phyloP scores from a whole-genome alignment of 1,140 invertebrate species.

The Berghia stephanieae region DNA sequence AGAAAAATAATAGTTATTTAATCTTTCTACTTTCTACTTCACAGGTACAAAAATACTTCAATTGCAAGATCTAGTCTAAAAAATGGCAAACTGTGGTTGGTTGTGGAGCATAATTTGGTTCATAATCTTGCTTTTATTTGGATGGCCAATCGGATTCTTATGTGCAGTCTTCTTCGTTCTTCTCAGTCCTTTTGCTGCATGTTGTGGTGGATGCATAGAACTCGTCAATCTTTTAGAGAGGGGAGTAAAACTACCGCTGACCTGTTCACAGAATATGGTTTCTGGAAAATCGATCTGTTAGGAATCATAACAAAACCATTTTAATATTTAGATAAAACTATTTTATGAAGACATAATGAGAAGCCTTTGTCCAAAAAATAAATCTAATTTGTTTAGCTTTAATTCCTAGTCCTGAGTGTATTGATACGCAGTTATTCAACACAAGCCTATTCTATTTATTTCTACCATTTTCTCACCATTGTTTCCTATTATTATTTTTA shows the following conservation, averaged over 20 bases:
- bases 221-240: slow-evolving; percentile 60
- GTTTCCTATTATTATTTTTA: too few species aligned
- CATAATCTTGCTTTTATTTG: slow-evolving; percentile 78
- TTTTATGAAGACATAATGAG: neutral
- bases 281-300: slow-evolving; percentile 60
- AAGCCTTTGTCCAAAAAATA: neutral
- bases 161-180: slow-evolving; percentile 80
- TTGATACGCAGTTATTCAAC: neutral
- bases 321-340: neutral
- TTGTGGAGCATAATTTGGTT: slow-evolving; percentile 80
- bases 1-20: too few species aligned
- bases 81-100: slow-evolving; percentile 58
- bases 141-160: slow-evolving; percentile 78
- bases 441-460: neutral
- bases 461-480: neutral
- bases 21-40: too few species aligned
- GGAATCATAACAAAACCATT: neutral
- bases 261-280: slow-evolving; percentile 65
- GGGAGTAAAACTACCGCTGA: slow-evolving; percentile 61
- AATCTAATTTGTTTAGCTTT: neutral
- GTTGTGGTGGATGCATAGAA: slow-evolving; percentile 70
- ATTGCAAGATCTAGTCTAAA: neutral
- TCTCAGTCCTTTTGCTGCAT: slow-evolving; percentile 77
- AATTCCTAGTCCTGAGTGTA: neutral
- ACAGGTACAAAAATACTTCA: too few species aligned